Evolutionary conservation across 1,140 invertebrate genomes (phyloP), one percentile per base, ranked within the genome.

Genomic region (Camponotus vicinus): DNA sequence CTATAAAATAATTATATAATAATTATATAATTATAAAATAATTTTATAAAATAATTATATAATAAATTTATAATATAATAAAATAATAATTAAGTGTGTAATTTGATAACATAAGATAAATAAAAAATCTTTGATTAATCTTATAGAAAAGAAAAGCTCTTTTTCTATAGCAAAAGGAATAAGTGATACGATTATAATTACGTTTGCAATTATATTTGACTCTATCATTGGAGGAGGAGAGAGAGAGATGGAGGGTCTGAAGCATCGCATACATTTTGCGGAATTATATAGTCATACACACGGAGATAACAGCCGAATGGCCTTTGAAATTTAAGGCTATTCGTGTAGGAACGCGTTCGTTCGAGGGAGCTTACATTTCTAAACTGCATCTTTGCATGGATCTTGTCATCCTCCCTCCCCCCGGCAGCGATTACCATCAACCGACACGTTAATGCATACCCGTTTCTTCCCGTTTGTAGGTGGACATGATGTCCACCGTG

Each of bases 371-470:
- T 67, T 37, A 32, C 37, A 52, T 67, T 78, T 61, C 64, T 76
- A 66, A 66, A 76, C n/a, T 34, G 49, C 86, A 87, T 85, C 73
- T 85, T 85, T 40, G 64, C 73, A 71, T 85, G 57, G 82, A 87
- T 87, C 86, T 85, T 84, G 71, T 87, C 64, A 66, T 52, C 27
- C 27, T 27, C 27, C 27, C 27, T 27, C 27, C 27, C 27, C 11
- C 15, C 49, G 6, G 64, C 37, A 52, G 42, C 66, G 86, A 87
- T 87, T 78, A 64, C 63, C 15, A 85, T 87, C 86, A 27, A 34
- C 57, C 61, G 73, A 61, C 86, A 59, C 49, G 63, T 79, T 86
- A 69, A 70, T 70, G 76, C 84, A 57, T 37, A 42, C 27, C 32
- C 27, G 52, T 37, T 64, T 34, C 49, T 18, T 5, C 49, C 55